These are phyloP conservation scores for Rhorus exstirpatorius DNA, from an alignment of 2,888 invertebrate species.

Conservation along the genomic window DNA sequence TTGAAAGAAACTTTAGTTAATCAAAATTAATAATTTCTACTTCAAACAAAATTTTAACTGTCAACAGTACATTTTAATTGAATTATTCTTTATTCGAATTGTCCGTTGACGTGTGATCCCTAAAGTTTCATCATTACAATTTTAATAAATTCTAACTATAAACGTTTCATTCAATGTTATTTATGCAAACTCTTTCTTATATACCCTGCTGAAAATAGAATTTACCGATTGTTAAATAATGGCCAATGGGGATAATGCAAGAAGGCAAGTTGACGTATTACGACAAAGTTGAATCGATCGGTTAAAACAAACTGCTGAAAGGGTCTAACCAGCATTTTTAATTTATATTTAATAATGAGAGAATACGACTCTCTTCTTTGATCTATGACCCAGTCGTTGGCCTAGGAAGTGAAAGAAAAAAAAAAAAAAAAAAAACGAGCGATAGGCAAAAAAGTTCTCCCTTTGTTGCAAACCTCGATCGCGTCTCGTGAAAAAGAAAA, in stretches of 20 bases:
- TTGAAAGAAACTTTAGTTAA: background rate
- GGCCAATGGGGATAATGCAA: too few species aligned
- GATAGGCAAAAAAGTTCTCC: slow-evolving; percentile 10
- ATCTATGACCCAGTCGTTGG: slow-evolving; percentile 50
- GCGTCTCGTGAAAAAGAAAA: slow-evolving; percentile 9
- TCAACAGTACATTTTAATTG: too few species aligned
- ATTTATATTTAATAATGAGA: slow-evolving; percentile 11
- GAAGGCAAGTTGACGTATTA: background rate
- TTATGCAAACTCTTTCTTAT: too few species aligned
- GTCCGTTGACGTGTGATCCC: too few species aligned
- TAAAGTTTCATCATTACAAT: too few species aligned
- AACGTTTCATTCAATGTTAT: too few species aligned
- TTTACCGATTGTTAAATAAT: too few species aligned
- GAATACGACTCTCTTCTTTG: slow-evolving; percentile 49
- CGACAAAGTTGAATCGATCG: slow-evolving; percentile 20
- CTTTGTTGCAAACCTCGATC: slow-evolving; percentile 11
- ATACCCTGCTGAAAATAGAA: too few species aligned
- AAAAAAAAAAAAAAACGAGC: background rate
- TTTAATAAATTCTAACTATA: too few species aligned
- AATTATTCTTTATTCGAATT: too few species aligned
- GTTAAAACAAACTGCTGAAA: background rate
- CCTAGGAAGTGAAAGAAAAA: slow-evolving; percentile 7
- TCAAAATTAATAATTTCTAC: too few species aligned
- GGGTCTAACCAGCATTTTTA: background rate
- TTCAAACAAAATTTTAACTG: too few species aligned